Conservation (phyloP, 2,888 invertebrate species). For the Dasysyrphus albostriatus region DNA sequence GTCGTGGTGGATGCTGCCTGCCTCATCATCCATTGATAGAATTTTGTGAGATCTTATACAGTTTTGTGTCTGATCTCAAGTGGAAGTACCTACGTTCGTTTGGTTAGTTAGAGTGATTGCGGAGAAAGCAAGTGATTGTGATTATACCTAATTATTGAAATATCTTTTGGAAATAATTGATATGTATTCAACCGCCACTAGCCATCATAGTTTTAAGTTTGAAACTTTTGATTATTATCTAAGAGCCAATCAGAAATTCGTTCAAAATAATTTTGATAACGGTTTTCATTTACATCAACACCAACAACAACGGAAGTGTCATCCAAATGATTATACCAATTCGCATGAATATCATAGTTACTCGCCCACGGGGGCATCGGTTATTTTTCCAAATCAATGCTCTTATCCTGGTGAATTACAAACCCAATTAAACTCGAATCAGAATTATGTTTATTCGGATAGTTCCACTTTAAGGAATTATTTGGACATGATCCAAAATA, state of each 20-base stretch:
- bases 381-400: slow-evolving; percentile 61
- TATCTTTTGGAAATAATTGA: slow-evolving; percentile 11
- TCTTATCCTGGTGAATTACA: slow-evolving; percentile 47
- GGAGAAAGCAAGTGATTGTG: not conserved
- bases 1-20: not conserved
- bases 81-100: slow-evolving; percentile 9
- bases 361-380: not conserved
- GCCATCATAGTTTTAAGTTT: slow-evolving; percentile 62
- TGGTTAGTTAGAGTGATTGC: not conserved
- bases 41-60: slow-evolving; percentile 35
- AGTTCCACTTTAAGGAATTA: slow-evolving; percentile 61
- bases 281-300: slow-evolving; percentile 15
- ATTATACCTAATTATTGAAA: not conserved
- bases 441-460: slow-evolving; percentile 47
- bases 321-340: slow-evolving; percentile 32
- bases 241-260: slow-evolving; percentile 61
- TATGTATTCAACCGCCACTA: slow-evolving; percentile 59
- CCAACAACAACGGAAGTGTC: slow-evolving; percentile 47
- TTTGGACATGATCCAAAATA: slow-evolving; percentile 67
- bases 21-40: slow-evolving; percentile 25
- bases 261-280: slow-evolving; percentile 60
- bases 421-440: slow-evolving; percentile 50
- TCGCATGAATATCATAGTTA: slow-evolving; percentile 50
- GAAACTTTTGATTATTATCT: slow-evolving; percentile 66
- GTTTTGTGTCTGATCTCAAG: slow-evolving; percentile 57